Conservation (phyloP, 2,113 vertebrate species). For the Semnornis frantzii region DNA sequence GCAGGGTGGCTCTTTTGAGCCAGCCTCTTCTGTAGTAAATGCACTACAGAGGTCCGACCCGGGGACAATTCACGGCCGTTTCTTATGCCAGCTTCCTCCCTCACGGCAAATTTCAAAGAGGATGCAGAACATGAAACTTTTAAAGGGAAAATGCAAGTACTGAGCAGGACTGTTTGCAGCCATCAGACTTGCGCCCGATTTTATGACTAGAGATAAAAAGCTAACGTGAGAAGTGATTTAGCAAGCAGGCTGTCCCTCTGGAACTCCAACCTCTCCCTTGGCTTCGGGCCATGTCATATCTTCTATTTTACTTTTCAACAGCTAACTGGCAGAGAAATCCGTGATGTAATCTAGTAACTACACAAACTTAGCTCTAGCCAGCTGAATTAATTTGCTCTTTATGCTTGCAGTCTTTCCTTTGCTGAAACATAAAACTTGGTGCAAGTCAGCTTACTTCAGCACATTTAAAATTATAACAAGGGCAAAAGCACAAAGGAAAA, state of each 20-base stretch:
- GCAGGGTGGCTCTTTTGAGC: neutral
- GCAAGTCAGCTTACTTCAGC: neutral
- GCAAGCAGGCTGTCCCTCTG: neutral
- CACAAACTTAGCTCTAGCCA: slow-evolving; percentile 4
- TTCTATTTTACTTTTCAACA: slow-evolving; percentile 5
- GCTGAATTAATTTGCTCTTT: slow-evolving; percentile 17
- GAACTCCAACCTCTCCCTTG: neutral
- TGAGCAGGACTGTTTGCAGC: neutral
- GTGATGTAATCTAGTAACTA: neutral
- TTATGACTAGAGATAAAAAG: neutral
- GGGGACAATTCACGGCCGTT: accelerated
- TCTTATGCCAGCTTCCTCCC: neutral
- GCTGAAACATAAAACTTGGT: neutral
- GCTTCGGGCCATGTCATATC: neutral
- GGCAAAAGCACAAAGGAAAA: neutral
- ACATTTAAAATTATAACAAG: neutral
- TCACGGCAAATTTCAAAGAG: neutral
- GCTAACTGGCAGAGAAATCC: neutral
- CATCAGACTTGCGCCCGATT: neutral
- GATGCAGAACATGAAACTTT: neutral
- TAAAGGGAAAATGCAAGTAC: neutral
- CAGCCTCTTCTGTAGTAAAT: neutral
- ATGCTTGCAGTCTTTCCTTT: neutral
- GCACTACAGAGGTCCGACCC: no score
- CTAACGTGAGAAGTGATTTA: neutral